These are phyloP conservation scores for Proisotoma minuta DNA, from an alignment of 2,888 invertebrate genomes.

Conservation along the genomic window DNA sequence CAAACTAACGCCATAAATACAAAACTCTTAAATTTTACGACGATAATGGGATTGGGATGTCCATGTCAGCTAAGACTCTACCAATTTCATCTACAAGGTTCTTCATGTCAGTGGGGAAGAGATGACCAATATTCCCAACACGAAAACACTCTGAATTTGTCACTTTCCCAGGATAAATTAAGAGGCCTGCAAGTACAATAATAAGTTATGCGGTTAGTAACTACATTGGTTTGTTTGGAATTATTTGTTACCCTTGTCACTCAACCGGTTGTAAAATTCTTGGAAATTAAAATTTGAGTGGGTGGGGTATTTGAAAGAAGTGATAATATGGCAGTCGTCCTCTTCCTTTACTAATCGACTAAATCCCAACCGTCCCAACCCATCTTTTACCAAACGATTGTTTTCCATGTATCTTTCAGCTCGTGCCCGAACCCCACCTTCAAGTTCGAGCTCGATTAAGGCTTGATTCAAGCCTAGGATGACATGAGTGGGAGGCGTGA, in stretches of 20 bases:
- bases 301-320: slow-evolving; percentile 52
- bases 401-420: slow-evolving; percentile 51
- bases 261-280: slow-evolving; percentile 51
- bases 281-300: slow-evolving; percentile 52
- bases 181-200: slow-evolving; percentile 49
- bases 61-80: slow-evolving; percentile 52
- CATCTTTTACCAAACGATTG: slow-evolving; percentile 50
- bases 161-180: slow-evolving; percentile 55
- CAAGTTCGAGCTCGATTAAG: slow-evolving; percentile 50
- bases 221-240: background rate
- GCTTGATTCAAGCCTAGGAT: slow-evolving; percentile 53
- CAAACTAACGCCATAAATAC: too few relatives aligned
- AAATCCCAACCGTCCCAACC: slow-evolving; percentile 51
- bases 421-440: slow-evolving; percentile 52
- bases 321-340: slow-evolving; percentile 53
- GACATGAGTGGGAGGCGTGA: slow-evolving; percentile 55
- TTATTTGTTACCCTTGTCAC: slow-evolving; percentile 50
- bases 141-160: slow-evolving; percentile 53
- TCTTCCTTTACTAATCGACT: slow-evolving; percentile 33
- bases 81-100: slow-evolving; percentile 50
- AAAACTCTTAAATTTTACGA: slow-evolving; percentile 12
- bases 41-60: slow-evolving; percentile 48
- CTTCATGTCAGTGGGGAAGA: slow-evolving; percentile 52
- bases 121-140: slow-evolving; percentile 54
- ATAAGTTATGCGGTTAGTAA: background rate